phyloP scores from a whole-genome alignment of 2,888 invertebrate species.

The Dolichopus griseipennis region DNA sequence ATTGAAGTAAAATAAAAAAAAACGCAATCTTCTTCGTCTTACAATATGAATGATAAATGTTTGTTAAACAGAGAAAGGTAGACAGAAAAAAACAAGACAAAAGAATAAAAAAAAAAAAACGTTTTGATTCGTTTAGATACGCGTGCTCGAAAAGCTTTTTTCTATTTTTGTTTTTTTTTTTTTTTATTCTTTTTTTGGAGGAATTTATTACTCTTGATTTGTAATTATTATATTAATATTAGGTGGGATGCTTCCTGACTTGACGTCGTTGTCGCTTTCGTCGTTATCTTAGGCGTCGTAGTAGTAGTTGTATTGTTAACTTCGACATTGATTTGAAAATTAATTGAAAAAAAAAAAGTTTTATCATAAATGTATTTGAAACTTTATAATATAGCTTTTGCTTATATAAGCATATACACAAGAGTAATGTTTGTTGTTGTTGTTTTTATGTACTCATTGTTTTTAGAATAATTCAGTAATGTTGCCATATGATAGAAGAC shows the following conservation, averaged over 20 bases:
- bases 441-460: background rate
- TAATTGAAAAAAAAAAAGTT: background rate
- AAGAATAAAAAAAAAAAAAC: background rate
- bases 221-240: background rate
- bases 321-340: background rate
- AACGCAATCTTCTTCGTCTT: background rate
- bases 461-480: background rate
- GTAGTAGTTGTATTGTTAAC: background rate
- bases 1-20: background rate
- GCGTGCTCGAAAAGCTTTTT: background rate
- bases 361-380: background rate
- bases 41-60: background rate
- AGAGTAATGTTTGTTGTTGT: background rate
- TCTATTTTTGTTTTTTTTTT: too few species aligned
- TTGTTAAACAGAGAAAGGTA: background rate
- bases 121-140: background rate
- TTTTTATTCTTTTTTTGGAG: background rate
- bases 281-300: background rate
- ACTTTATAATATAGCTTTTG: too few species aligned
- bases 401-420: too few species aligned
- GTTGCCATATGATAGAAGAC: background rate
- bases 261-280: background rate
- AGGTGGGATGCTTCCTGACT: background rate
- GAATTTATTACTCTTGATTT: background rate
- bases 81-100: too few species aligned